Conservation (phyloP, 2,113 vertebrate genomes). For the Pyrgilauda ruficollis region DNA sequence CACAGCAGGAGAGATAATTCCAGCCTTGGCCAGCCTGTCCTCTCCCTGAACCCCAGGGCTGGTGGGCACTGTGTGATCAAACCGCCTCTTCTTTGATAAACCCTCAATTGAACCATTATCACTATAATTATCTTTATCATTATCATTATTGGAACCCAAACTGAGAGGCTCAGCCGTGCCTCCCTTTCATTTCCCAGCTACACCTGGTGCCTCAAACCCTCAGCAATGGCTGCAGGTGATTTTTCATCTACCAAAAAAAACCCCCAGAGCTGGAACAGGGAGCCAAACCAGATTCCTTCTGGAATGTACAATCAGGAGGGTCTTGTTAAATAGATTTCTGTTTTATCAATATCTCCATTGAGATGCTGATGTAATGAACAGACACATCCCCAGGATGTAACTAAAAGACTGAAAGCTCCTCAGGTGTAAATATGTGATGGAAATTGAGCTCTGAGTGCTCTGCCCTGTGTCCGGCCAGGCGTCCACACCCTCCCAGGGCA, state of each 20-base stretch:
- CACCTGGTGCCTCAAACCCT: not conserved
- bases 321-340: not conserved
- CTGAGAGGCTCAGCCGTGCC: not conserved
- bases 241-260: too few species aligned
- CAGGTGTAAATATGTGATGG: fast-evolving
- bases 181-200: not conserved
- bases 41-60: not conserved
- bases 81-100: not conserved
- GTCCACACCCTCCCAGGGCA: not conserved
- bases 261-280: too few species aligned
- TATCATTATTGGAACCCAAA: not conserved
- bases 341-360: fast-evolving
- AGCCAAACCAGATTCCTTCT: too few species aligned
- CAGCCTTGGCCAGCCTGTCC: not conserved
- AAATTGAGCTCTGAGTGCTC: not conserved
- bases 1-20: not conserved
- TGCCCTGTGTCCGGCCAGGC: not conserved
- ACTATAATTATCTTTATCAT: not conserved
- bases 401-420: not conserved
- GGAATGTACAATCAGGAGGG: too few species aligned
- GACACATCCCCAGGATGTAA: not conserved
- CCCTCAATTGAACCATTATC: not conserved
- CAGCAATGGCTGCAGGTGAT: not conserved
- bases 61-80: not conserved
- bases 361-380: not conserved